A percentile compares a stretch with the other conserved stretches of the same genome.
Conservation (phyloP, 2,888 invertebrate species). For the Coleophora flavipennella region DNA sequence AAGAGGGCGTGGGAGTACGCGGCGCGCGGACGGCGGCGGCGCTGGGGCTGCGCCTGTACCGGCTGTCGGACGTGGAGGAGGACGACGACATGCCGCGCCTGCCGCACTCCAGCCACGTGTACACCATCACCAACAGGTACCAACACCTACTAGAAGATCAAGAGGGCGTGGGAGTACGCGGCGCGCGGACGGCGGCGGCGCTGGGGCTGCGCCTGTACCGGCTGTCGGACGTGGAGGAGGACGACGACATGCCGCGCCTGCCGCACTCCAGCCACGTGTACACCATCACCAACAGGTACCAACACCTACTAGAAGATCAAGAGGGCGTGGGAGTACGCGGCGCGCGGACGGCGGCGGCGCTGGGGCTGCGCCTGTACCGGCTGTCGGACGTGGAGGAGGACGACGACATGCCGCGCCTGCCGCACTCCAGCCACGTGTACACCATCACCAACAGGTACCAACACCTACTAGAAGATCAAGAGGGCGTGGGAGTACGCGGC, state of each 20-base stretch:
- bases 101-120: conserved; percentile 83
- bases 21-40: conserved; percentile 84
- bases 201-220: no score
- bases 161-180: conserved; percentile 90
- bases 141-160: no score
- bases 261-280: not conserved
- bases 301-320: no score
- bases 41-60: conserved; percentile 78
- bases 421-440: conserved; percentile 83
- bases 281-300: not conserved
- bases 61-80: conserved; percentile 81
- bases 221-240: not conserved
- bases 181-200: no score
- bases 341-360: conserved; percentile 80
- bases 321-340: conserved; percentile 92
- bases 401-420: conserved; percentile 82
- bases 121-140: conserved; percentile 85
- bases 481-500: conserved; percentile 90
- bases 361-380: conserved; percentile 78
- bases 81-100: conserved; percentile 83
- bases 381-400: conserved; percentile 83
- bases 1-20: conserved; percentile 91
- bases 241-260: not conserved
- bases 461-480: no score
- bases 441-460: conserved; percentile 83